These are phyloP conservation scores for Cossypha polioptera DNA, from an alignment of 2,797 vertebrate species.

Conservation along the genomic window DNA sequence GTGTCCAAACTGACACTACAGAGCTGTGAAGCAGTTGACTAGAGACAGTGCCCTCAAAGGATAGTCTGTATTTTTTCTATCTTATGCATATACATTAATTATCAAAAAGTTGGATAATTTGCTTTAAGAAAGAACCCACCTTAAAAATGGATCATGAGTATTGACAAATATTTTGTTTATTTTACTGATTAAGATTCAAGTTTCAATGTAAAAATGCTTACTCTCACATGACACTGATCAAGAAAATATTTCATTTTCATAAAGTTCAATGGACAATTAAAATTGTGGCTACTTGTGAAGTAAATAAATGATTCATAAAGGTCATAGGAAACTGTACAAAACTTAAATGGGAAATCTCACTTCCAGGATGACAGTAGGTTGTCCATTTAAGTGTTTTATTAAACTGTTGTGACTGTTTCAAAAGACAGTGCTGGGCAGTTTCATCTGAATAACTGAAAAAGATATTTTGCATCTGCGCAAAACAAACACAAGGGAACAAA, in stretches of 20 bases:
- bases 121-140: constrained; percentile 75
- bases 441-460: constrained; percentile 50
- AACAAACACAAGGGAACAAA: constrained; percentile 51
- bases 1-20: constrained; percentile 66
- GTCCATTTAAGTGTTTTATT: constrained; percentile 50
- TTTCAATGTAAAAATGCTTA: constrained; percentile 75
- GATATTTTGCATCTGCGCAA: constrained; percentile 46
- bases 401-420: constrained; percentile 65
- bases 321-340: constrained; percentile 70
- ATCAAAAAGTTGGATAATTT: constrained; percentile 73
- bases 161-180: constrained; percentile 65
- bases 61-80: constrained; percentile 40
- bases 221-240: constrained; percentile 41
- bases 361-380: constrained; percentile 59
- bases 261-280: constrained; percentile 59
- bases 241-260: constrained; percentile 67
- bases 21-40: constrained; percentile 63
- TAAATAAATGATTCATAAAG: constrained; percentile 71
- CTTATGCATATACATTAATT: constrained; percentile 64
- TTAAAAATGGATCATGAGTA: constrained; percentile 73
- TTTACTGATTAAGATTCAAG: constrained; percentile 62
- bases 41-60: constrained; percentile 64
- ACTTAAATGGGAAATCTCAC: constrained; percentile 63
- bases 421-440: constrained; percentile 65
- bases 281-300: constrained; percentile 29